These are phyloP conservation scores for Siniperca scherzeri DNA, from an alignment of 2,797 vertebrate species.

Conservation along the genomic window DNA sequence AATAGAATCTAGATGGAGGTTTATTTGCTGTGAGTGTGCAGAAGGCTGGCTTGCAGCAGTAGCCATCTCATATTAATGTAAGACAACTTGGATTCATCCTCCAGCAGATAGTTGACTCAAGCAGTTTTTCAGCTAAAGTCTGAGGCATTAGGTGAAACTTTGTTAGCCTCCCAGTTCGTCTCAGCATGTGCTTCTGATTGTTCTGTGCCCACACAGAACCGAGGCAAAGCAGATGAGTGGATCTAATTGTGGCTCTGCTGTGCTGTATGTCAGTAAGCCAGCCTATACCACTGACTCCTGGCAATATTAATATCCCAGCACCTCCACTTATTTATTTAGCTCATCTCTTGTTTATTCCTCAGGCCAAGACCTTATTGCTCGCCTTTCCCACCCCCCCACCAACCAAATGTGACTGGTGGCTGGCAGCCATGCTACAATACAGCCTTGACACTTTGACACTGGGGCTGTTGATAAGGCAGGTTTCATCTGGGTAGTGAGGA, in stretches of 20 bases:
- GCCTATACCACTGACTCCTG: conserved; percentile 49
- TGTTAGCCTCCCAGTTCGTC: conserved; percentile 44
- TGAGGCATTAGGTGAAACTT: conserved; percentile 45
- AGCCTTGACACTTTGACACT: conserved; percentile 56
- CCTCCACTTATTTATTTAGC: conserved; percentile 73
- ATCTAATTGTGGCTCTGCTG: conserved; percentile 57
- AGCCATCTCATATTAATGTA: conserved; percentile 32
- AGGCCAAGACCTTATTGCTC: conserved; percentile 58
- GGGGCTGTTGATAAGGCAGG: conserved; percentile 60
- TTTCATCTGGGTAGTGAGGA: conserved; percentile 29
- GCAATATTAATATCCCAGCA: conserved; percentile 67
- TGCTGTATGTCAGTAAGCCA: conserved; percentile 40
- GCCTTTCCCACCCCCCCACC: neutral
- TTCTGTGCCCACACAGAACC: conserved; percentile 37
- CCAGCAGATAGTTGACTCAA: conserved; percentile 48
- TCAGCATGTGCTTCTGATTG: conserved; percentile 58
- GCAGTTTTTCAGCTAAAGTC: conserved; percentile 55
- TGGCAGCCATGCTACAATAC: conserved; percentile 31
- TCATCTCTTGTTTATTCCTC: conserved; percentile 64
- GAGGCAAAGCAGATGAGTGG: conserved; percentile 48
- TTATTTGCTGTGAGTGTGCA: conserved; percentile 11
- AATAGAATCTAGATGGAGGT: neutral
- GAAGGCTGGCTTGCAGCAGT: conserved; percentile 25
- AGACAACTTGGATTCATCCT: conserved; percentile 36
- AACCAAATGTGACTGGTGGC: conserved; percentile 35